Evolutionary conservation across 2,113 vertebrate species (phyloP), one percentile per base, ranked within the genome.

Genomic region (Ceyx margarethae): DNA sequence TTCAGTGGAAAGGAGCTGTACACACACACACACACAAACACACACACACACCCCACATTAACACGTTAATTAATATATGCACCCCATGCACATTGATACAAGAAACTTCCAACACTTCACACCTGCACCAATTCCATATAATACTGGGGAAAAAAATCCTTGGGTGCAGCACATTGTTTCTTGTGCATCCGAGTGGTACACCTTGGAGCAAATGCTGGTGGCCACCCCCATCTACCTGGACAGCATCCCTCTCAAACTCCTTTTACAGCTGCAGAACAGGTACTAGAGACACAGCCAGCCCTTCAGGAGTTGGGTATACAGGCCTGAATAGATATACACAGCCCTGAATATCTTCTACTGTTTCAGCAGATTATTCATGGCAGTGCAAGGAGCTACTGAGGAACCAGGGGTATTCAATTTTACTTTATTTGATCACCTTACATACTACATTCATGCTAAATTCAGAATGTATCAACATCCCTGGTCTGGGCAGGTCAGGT

Each of bases 401-500:
- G 31, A 51, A 81, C 8, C 8, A 61, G 68, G 29, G 29, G 37
- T 35, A 25, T 54, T 53, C 28, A 65, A 7, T 53, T 93, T 81
- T 50, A 22, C 16, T 6, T 72, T 81, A 28, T 20, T 25, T 19
- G 16, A 19, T 50, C 42, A 65, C 8, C 22, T 74, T 29, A 56
- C 14, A 11, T 12, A 4, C 17, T 20, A 11, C 0, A 1, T 25
- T 62, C 18, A 28, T 23, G 22, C 15, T 71, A 13, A 18, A 31
- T 56, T 58, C 58, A 42, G 18, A 48, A 17, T 2, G 7, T 60
- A 22, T 60, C 29, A 37, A 33, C 22, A 33, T 10, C 13, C 14
- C 6, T 1, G 1, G 3, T 3, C 2, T 13, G 15, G 15, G 21
- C 58, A 48, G 26, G 29, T 10, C 1, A 1, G 33, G 13, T 6